phyloP scores from a whole-genome alignment of 2,113 vertebrate species.

The Rhinolophus ferrumequinum region DNA sequence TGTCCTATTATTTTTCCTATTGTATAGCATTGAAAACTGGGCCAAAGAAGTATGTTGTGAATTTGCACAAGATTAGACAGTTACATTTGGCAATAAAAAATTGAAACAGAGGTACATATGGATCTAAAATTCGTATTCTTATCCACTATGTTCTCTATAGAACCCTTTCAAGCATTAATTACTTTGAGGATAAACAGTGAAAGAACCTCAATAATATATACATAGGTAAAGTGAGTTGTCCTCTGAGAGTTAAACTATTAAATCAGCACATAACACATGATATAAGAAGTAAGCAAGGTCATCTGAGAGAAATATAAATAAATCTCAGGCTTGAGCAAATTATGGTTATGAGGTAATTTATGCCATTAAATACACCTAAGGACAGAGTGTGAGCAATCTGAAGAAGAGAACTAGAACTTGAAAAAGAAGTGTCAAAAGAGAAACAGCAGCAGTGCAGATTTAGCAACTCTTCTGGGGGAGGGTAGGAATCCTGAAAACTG shows the following conservation, averaged over 20 bases:
- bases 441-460: neutral
- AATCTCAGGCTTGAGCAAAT: neutral
- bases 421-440: neutral
- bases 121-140: neutral
- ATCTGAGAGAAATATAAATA: neutral
- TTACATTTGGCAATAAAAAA: neutral
- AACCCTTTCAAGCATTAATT: neutral
- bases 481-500: neutral
- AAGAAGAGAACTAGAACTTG: neutral
- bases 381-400: neutral
- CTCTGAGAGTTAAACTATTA: neutral
- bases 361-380: neutral
- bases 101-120: neutral
- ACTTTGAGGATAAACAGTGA: neutral
- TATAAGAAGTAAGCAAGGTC: neutral
- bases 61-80: neutral
- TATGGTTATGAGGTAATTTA: neutral
- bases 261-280: neutral
- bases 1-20: neutral
- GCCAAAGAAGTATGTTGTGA: neutral
- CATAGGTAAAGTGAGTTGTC: neutral
- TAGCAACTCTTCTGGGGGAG: neutral
- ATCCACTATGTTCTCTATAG: neutral
- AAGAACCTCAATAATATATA: neutral
- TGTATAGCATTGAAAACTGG: neutral